These are phyloP conservation scores for Cyclina sinensis DNA, from an alignment of 1,140 invertebrate genomes.

Conservation along the genomic window DNA sequence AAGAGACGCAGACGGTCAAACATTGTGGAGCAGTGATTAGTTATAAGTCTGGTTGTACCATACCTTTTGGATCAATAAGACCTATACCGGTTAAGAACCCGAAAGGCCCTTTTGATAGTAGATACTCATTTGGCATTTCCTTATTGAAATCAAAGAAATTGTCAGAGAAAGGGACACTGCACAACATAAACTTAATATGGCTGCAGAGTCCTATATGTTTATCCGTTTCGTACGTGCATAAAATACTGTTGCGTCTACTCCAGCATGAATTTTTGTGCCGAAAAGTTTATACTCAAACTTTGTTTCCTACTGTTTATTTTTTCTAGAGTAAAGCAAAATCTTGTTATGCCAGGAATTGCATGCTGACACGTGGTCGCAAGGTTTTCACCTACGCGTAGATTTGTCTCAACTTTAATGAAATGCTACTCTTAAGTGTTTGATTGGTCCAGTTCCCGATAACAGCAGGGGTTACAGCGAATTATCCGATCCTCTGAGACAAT, in stretches of 20 bases:
- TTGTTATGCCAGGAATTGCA: conserved; percentile 63
- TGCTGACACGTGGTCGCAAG: conserved; percentile 89
- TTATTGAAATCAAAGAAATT: conserved; percentile 23
- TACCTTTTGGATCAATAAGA: conserved; percentile 75
- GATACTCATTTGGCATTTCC: conserved; percentile 34
- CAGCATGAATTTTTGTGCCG: conserved; percentile 68
- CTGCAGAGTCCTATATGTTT: conserved; percentile 41
- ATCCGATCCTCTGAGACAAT: conserved; percentile 93
- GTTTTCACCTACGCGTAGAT: conserved; percentile 95
- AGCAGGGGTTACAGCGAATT: conserved; percentile 96
- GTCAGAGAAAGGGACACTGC: neutral
- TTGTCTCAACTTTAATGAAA: conserved; percentile 81
- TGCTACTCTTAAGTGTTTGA: conserved; percentile 71
- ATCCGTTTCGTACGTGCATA: conserved; percentile 32
- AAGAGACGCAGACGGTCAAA: conserved; percentile 70
- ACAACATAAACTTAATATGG: conserved; percentile 45
- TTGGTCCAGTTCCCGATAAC: conserved; percentile 95
- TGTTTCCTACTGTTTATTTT: conserved; percentile 62
- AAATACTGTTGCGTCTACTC: neutral
- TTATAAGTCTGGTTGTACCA: conserved; percentile 85
- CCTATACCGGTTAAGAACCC: conserved; percentile 15
- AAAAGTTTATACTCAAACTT: conserved; percentile 71
- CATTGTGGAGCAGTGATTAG: conserved; percentile 93
- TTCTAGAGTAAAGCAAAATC: conserved; percentile 57
- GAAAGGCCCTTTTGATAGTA: neutral